Conservation (phyloP, 2,888 invertebrate genomes). For the Ichneumoninae sp. region DNA sequence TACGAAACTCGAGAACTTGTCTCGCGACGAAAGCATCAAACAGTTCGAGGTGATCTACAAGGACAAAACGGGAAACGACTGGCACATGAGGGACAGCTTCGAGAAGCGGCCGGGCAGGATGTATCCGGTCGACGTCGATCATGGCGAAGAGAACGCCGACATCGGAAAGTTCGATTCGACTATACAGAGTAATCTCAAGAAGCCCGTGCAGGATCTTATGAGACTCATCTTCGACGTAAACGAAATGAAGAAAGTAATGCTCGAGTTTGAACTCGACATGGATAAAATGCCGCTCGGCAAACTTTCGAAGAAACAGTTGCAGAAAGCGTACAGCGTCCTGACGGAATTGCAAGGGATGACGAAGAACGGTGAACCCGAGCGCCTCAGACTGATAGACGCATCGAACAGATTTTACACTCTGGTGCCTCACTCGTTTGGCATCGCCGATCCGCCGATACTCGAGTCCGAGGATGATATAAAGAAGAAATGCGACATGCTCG, state of each 20-base stretch:
- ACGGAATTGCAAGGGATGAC: constrained; percentile 88
- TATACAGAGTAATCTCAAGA: constrained; percentile 89
- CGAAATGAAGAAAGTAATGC: constrained; percentile 95
- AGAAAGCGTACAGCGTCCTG: constrained; percentile 93
- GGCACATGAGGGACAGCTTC: constrained; percentile 89
- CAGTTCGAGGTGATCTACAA: constrained; percentile 88
- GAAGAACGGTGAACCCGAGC: constrained; percentile 84
- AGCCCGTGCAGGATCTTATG: constrained; percentile 93
- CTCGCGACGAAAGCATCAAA: constrained; percentile 86
- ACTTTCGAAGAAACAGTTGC: constrained; percentile 95
- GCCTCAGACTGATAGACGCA: constrained; percentile 90
- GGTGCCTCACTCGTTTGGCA: constrained; percentile 97
- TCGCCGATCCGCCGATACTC: constrained; percentile 92
- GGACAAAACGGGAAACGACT: constrained; percentile 94
- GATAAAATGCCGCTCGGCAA: constrained; percentile 99
- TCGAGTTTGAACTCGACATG: constrained; percentile 98
- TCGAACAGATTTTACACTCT: constrained; percentile 97
- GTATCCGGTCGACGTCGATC: constrained; percentile 96
- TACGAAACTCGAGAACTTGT: constrained; percentile 87
- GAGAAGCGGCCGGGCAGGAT: constrained; percentile 90
- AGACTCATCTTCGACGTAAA: constrained; percentile 95
- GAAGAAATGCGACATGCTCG: constrained; percentile 92
- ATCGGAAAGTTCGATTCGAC: constrained; percentile 84
- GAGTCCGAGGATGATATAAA: constrained; percentile 91
- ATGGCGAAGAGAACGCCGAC: constrained; percentile 87